Conservation (phyloP, 2,888 invertebrate species). For the Drosophila putrida region DNA sequence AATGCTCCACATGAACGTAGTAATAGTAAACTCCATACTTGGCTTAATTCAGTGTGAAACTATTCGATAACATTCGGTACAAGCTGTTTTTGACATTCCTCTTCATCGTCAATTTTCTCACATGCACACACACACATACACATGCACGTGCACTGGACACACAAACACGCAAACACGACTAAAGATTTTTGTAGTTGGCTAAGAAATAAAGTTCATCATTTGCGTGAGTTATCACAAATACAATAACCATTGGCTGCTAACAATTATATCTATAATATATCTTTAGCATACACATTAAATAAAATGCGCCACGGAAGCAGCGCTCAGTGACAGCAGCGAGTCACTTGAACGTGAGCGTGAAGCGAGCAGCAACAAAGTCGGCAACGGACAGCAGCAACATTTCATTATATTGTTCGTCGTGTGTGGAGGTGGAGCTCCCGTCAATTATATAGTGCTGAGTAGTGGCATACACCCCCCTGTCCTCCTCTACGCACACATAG, state of each 20-base stretch:
- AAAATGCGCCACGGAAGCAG: conserved; percentile 60
- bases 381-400: conserved; percentile 47
- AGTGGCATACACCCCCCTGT: conserved; percentile 34
- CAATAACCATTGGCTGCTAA: conserved; percentile 17
- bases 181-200: conserved; percentile 50
- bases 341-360: conserved; percentile 46
- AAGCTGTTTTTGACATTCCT: conserved; percentile 68
- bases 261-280: conserved; percentile 29
- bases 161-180: conserved; percentile 33
- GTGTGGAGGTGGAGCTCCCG: conserved; percentile 72
- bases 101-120: conserved; percentile 35
- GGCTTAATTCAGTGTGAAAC: not conserved
- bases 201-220: conserved; percentile 59
- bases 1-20: not conserved
- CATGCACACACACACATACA: conserved; percentile 44
- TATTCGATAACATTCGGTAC: conserved; percentile 23
- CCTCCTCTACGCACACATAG: conserved; percentile 30
- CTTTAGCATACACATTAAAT: conserved; percentile 42
- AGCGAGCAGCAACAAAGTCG: conserved; percentile 57
- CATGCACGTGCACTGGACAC: conserved; percentile 47
- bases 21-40: not conserved
- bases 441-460: conserved; percentile 73
- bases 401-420: conserved; percentile 68
- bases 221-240: conserved; percentile 67
- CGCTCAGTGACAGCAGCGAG: conserved; percentile 48